Percentiles rank a stretch among this genome's conserved stretches.
phyloP scores from a whole-genome alignment of 2,888 invertebrate genomes.

The Colostygia pectinataria region DNA sequence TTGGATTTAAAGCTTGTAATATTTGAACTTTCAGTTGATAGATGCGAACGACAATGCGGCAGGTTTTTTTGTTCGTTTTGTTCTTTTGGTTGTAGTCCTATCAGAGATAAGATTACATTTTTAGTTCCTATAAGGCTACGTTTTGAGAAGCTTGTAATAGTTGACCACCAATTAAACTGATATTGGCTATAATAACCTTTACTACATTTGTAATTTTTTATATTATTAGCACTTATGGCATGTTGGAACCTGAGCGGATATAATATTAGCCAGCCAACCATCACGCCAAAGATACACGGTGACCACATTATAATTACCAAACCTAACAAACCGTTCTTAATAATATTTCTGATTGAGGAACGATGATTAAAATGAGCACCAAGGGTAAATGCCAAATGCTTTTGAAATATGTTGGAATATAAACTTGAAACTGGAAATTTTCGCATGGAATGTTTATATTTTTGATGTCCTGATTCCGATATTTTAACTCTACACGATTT shows the following conservation, averaged over 20 bases:
- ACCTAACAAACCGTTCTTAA: slow-evolving; percentile 12
- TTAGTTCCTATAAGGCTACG: neutral
- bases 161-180: neutral
- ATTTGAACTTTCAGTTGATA: too few relatives aligned
- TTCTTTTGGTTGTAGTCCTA: neutral
- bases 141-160: neutral
- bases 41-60: too few relatives aligned
- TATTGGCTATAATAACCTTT: neutral
- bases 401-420: slow-evolving; percentile 1
- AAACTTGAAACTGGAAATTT: neutral
- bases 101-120: neutral
- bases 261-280: slow-evolving; percentile 7
- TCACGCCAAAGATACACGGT: slow-evolving; percentile 13
- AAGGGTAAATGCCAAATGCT: neutral
- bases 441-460: neutral
- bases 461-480: neutral
- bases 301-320: slow-evolving; percentile 12
- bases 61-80: too few relatives aligned
- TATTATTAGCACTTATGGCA: slow-evolving; percentile 1
- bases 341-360: neutral
- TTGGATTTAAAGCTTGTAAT: too few relatives aligned
- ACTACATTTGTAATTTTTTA: neutral
- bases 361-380: neutral
- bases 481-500: too few relatives aligned
- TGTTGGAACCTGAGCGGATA: slow-evolving; percentile 6